Evolutionary conservation across 2,113 vertebrate species (phyloP).

Genomic region (Sturnus vulgaris): DNA sequence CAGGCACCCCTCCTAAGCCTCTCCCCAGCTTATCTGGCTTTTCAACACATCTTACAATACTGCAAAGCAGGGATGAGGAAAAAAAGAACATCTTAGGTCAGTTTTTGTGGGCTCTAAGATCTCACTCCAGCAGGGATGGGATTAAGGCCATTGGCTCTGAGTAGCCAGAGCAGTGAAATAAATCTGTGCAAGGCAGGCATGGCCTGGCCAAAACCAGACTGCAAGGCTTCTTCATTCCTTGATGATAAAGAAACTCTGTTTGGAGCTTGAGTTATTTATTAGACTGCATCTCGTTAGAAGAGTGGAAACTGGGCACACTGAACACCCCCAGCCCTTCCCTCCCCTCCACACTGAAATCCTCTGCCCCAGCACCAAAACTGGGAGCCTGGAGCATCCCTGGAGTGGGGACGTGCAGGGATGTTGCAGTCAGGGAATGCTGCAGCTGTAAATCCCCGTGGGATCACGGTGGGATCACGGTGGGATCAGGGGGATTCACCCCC

Average conservation of each 20-base stretch:
- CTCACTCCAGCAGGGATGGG: neutral
- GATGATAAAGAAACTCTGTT: neutral
- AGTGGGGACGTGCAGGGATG: neutral
- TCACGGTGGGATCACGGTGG: no score
- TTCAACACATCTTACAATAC: neutral
- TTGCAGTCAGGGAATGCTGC: fast-evolving
- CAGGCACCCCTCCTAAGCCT: neutral
- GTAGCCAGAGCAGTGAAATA: neutral
- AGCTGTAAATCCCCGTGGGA: fast-evolving
- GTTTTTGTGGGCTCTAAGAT: neutral
- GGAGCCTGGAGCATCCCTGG: neutral
- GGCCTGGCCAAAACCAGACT: neutral
- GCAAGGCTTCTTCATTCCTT: neutral
- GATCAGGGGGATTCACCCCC: neutral
- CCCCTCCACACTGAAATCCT: neutral
- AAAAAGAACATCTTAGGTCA: neutral
- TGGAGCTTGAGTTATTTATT: neutral
- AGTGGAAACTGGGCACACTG: neutral
- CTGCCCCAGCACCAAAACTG: neutral
- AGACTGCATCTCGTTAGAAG: neutral
- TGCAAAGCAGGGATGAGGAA: neutral
- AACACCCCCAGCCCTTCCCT: neutral
- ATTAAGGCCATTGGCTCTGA: neutral
- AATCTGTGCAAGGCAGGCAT: neutral
- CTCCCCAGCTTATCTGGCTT: neutral